Evolutionary conservation across 2,888 invertebrate species (phyloP), one percentile per base, ranked within the genome.

Genomic region (Biston stratarius): DNA sequence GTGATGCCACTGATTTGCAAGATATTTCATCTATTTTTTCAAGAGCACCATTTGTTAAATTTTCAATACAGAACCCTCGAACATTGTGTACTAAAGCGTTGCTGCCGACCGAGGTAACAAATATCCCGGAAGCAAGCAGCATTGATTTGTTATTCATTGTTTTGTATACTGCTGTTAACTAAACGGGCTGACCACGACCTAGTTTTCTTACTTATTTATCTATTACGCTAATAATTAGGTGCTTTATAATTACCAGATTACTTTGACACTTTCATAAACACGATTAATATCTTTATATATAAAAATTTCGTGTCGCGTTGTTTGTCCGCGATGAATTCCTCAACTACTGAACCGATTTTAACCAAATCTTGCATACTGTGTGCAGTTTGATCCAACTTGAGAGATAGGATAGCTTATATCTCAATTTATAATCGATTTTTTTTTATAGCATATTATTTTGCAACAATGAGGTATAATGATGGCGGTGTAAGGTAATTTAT

Each of bases 91-190:
- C 7, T 48, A 12, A 33, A 42, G 42, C 66, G 60, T 57, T 52
- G 63, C 38, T 70, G 55, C 66, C 64, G 72, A 69, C 64, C 70
- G 71, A 74, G 83, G 85, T 83, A 83, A 77, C 74, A 77, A 61
- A 74, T 79, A 81, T 85, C 84, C 84, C 80, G 85, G 85, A 85
- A 84, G 73, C 73, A 52, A 60, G 67, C 58, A 64, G 53, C 71
- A 78, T 75, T 79, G 77, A 78, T 76, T 78, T 78, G 77, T 77
- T 75, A 77, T 74, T 79, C 77, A 78, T 79, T 83, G 80, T 83
- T 82, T 79, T 68, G 78, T 65, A 78, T 81, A 75, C 48, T 57
- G 58, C 49, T 59, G 51, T 56, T 56, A 10, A 49, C 24, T 49
- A 45, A 14, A 36, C 45, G 34, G 57, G 57, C 45, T 14, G 34